Conservation (phyloP, 2,888 invertebrate species). For the Tachina grossa region DNA sequence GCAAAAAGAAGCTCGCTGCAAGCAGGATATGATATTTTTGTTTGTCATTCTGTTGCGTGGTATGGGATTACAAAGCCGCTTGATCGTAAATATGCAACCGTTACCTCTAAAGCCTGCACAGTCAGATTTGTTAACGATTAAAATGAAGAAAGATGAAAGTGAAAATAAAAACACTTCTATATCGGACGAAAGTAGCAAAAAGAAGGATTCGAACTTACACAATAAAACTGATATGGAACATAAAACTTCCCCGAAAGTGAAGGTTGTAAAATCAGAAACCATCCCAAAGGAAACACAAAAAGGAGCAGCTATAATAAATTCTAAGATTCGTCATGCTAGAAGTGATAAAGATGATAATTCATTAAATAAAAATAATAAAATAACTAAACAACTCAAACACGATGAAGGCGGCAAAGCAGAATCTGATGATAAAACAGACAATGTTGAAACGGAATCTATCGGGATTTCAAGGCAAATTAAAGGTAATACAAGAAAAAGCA, state of each 20-base stretch:
- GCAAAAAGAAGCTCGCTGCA: constrained; percentile 85
- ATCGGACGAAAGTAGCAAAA: constrained; percentile 39
- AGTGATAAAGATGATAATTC: constrained; percentile 15
- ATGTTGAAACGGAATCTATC: neutral
- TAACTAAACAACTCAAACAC: constrained; percentile 3
- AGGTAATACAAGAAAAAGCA: neutral
- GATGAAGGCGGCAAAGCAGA: constrained; percentile 1
- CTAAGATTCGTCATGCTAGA: neutral
- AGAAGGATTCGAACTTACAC: neutral
- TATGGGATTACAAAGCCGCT: constrained; percentile 90
- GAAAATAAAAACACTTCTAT: constrained; percentile 14
- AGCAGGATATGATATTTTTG: constrained; percentile 88
- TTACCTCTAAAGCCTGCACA: constrained; percentile 88
- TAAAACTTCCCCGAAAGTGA: neutral
- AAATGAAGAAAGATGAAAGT: constrained; percentile 78
- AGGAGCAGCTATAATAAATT: neutral
- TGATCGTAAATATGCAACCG: constrained; percentile 91
- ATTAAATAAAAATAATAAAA: constrained; percentile 8
- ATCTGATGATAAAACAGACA: constrained; percentile 18
- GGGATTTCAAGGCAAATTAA: neutral
- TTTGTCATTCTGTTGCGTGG: constrained; percentile 90
- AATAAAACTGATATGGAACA: neutral
- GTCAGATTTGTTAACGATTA: constrained; percentile 86
- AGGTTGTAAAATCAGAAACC: constrained; percentile 14
- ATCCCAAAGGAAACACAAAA: neutral